Evolutionary conservation across 2,888 invertebrate species (phyloP).

Genomic region (Eupithecia pulchellata): DNA sequence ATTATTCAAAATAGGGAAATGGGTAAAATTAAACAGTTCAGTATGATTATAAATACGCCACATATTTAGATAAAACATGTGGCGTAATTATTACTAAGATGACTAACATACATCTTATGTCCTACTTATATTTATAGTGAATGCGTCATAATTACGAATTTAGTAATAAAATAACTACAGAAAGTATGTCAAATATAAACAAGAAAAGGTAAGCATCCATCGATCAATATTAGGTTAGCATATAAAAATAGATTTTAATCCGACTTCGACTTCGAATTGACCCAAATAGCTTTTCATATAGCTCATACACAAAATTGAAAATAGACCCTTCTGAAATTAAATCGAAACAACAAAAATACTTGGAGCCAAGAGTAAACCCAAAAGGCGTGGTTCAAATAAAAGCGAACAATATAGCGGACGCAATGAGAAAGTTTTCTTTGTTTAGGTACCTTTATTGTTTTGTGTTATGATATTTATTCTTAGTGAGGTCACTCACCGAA

Average conservation of each 20-base stretch:
- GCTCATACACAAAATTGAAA: slow-evolving; percentile 37
- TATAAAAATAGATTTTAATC: slow-evolving; percentile 2
- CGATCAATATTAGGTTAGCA: background rate
- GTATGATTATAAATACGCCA: too few relatives aligned
- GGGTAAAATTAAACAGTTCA: too few relatives aligned
- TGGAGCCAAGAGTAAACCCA: slow-evolving; percentile 28
- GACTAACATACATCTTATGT: too few relatives aligned
- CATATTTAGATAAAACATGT: too few relatives aligned
- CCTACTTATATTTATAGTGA: too few relatives aligned
- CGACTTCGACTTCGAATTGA: background rate
- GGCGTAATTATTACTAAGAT: too few relatives aligned
- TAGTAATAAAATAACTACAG: background rate
- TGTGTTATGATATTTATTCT: too few relatives aligned
- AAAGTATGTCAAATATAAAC: background rate
- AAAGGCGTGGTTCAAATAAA: slow-evolving; percentile 17
- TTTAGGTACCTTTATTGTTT: too few relatives aligned
- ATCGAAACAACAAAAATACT: slow-evolving; percentile 39
- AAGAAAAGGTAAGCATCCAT: background rate
- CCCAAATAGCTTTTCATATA: slow-evolving; percentile 22
- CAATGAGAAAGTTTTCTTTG: background rate
- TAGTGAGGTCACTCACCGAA: too few relatives aligned
- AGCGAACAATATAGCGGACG: background rate
- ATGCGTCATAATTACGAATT: too few relatives aligned
- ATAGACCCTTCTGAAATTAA: slow-evolving; percentile 38
- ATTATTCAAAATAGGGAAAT: too few relatives aligned